Evolutionary conservation across 2,888 invertebrate genomes (phyloP).

Genomic region (Adelognathus sp.): DNA sequence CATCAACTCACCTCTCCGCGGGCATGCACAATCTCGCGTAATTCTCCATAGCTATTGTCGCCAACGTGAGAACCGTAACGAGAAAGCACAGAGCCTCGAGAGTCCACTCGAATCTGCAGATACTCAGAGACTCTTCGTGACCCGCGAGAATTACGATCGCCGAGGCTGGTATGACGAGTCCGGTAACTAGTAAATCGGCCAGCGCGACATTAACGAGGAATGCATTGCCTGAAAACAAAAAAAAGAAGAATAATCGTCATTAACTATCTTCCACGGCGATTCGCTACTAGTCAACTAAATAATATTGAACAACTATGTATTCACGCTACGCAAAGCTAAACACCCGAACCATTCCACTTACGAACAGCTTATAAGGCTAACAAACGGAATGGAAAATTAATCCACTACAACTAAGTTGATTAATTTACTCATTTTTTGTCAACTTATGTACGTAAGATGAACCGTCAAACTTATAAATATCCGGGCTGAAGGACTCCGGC

Average conservation of each 20-base stretch:
- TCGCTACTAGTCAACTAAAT: too few relatives aligned
- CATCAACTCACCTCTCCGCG: slow-evolving; percentile 78
- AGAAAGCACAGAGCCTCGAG: slow-evolving; percentile 86
- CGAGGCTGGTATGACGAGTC: slow-evolving; percentile 87
- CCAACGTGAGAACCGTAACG: slow-evolving; percentile 85
- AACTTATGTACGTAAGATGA: too few relatives aligned
- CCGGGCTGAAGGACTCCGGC: too few relatives aligned
- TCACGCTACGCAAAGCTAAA: too few relatives aligned
- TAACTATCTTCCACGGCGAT: not conserved
- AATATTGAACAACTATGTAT: too few relatives aligned
- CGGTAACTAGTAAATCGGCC: slow-evolving; percentile 88
- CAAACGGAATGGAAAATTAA: too few relatives aligned
- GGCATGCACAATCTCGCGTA: slow-evolving; percentile 85
- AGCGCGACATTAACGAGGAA: slow-evolving; percentile 88
- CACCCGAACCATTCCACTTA: too few relatives aligned
- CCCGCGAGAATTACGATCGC: slow-evolving; percentile 88
- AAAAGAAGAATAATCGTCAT: not conserved
- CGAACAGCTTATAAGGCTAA: too few relatives aligned
- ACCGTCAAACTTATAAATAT: too few relatives aligned
- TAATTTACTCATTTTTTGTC: too few relatives aligned
- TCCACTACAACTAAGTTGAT: too few relatives aligned
- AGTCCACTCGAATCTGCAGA: slow-evolving; percentile 87
- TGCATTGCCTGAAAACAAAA: slow-evolving; percentile 84
- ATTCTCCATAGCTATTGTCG: slow-evolving; percentile 86
- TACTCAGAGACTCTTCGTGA: slow-evolving; percentile 82